phyloP scores from a whole-genome alignment of 2,797 vertebrate species.

The Sebastolobus alascanus region DNA sequence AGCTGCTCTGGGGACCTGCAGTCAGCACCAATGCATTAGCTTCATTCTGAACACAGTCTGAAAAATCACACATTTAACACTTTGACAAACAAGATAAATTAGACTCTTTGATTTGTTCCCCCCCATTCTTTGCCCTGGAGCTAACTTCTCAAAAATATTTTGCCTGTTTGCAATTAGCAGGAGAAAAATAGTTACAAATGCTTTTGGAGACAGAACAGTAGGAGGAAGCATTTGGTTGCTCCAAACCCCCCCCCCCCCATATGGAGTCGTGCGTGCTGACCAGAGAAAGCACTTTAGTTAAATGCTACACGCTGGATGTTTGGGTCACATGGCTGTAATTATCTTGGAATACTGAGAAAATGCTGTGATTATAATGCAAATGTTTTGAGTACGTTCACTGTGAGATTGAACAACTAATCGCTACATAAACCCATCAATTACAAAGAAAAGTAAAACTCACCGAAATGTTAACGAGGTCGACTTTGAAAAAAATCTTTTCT shows the following conservation, averaged over 20 bases:
- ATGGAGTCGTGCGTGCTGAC: conserved; percentile 11
- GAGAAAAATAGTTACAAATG: neutral
- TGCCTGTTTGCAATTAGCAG: conserved; percentile 24
- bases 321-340: conserved; percentile 45
- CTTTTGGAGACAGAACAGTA: neutral
- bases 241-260: neutral
- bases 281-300: conserved; percentile 17
- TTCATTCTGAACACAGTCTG: conserved; percentile 20
- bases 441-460: conserved; percentile 22
- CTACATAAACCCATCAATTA: conserved; percentile 11
- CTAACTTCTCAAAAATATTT: conserved; percentile 12
- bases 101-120: neutral
- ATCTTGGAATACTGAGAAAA: conserved; percentile 48
- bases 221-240: conserved; percentile 4
- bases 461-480: conserved; percentile 15
- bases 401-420: conserved; percentile 20
- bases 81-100: conserved; percentile 42
- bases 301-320: conserved; percentile 14
- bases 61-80: conserved; percentile 10
- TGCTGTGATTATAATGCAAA: conserved; percentile 61
- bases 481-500: conserved; percentile 18
- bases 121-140: conserved; percentile 9
- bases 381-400: conserved; percentile 35
- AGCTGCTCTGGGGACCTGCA: conserved; percentile 29
- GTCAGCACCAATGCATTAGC: conserved; percentile 32